Evolutionary conservation across 2,797 vertebrate genomes (phyloP).

Genomic region (Tokudaia tokunoshimensis): DNA sequence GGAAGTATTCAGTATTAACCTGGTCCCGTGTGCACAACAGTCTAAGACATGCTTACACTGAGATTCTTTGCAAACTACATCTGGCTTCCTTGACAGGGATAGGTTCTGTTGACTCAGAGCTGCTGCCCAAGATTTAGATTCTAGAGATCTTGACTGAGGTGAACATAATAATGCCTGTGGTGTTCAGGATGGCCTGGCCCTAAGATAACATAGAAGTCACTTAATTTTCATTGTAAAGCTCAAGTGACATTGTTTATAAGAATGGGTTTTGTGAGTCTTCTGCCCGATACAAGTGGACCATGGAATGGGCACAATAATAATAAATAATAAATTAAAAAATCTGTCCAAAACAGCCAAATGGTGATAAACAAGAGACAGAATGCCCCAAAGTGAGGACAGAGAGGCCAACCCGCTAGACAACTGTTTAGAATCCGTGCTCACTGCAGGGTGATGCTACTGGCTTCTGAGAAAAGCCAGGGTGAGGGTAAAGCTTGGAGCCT

Average conservation of each 20-base stretch:
- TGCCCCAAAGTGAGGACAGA: neutral
- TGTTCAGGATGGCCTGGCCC: neutral
- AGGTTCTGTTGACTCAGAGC: neutral
- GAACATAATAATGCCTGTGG: neutral
- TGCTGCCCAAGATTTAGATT: neutral
- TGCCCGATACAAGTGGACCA: neutral
- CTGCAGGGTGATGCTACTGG: neutral
- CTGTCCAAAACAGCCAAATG: neutral
- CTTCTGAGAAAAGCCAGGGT: constrained; percentile 28
- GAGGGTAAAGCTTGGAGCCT: neutral
- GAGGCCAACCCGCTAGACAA: neutral
- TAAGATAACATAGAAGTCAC: neutral
- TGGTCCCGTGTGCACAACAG: neutral
- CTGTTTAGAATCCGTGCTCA: neutral
- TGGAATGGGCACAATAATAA: neutral
- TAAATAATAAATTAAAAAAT: neutral
- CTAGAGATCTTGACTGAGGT: neutral
- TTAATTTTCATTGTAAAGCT: neutral
- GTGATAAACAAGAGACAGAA: neutral
- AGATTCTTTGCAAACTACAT: neutral
- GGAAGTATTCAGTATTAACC: neutral
- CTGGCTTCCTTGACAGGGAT: neutral
- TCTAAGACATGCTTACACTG: neutral
- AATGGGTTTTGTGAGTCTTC: neutral
- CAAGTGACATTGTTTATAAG: neutral